Conservation (phyloP, 2,113 vertebrate genomes). For the Sinosuthora webbiana region DNA sequence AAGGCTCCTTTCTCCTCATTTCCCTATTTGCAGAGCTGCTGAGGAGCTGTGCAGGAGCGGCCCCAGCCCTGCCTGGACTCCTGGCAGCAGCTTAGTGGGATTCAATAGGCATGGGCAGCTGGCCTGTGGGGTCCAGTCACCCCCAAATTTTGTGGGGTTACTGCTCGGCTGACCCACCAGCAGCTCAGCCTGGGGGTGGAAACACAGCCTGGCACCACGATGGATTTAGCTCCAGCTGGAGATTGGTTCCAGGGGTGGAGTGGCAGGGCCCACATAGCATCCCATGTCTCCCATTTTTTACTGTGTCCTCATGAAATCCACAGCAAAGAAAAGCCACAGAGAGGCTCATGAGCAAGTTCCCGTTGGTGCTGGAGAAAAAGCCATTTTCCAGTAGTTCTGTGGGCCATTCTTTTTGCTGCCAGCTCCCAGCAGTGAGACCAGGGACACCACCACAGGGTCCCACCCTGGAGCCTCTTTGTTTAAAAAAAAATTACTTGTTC, state of each 20-base stretch:
- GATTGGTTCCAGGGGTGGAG: neutral
- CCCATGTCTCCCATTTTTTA: neutral
- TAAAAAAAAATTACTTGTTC: neutral
- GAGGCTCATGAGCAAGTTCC: neutral
- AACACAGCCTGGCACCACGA: accelerated
- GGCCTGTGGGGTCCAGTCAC: neutral
- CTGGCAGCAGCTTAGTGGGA: neutral
- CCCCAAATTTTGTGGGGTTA: neutral
- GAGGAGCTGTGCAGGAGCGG: neutral
- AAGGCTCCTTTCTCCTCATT: neutral
- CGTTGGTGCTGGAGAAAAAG: neutral
- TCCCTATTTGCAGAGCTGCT: neutral
- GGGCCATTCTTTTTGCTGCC: neutral
- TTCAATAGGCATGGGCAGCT: neutral
- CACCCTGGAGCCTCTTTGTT: conserved; percentile 32
- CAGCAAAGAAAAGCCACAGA: neutral
- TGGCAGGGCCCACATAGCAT: neutral
- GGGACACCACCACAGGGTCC: neutral
- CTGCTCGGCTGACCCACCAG: neutral
- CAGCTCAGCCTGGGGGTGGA: neutral
- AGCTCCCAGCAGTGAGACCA: neutral
- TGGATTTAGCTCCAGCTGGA: neutral
- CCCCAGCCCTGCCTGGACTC: accelerated
- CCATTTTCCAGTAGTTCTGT: neutral
- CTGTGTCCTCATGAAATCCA: neutral